phyloP scores from a whole-genome alignment of 2,888 invertebrate species.

The Synanthedon myopaeformis region DNA sequence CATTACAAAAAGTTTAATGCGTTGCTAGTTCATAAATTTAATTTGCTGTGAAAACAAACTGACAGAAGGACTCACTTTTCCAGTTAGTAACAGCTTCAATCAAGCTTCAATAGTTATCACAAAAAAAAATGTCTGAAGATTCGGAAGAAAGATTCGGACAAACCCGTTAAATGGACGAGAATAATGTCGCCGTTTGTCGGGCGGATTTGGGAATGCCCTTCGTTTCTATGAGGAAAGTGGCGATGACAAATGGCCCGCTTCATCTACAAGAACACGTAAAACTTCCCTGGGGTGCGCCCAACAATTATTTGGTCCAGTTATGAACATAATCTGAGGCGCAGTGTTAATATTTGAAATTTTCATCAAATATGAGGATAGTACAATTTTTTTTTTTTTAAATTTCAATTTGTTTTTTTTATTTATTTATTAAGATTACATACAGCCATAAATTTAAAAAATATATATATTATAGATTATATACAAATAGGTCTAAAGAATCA shows the following conservation, averaged over 20 bases:
- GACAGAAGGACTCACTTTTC: not conserved
- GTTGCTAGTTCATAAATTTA: too few species aligned
- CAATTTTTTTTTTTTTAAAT: too few species aligned
- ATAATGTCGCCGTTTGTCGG: not conserved
- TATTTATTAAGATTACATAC: too few species aligned
- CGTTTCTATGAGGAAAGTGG: slow-evolving; percentile 12
- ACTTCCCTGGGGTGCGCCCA: slow-evolving; percentile 12
- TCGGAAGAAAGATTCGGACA: not conserved
- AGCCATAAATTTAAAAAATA: too few species aligned
- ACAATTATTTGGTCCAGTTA: not conserved
- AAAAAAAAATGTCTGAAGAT: not conserved
- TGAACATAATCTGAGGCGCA: too few species aligned
- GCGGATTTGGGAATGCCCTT: slow-evolving; percentile 11
- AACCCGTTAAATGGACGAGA: slow-evolving; percentile 2
- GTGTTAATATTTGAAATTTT: too few species aligned
- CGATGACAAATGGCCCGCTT: slow-evolving; percentile 31
- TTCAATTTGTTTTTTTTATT: too few species aligned
- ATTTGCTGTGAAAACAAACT: too few species aligned
- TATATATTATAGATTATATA: too few species aligned
- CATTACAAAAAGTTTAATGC: too few species aligned
- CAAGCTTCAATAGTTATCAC: not conserved
- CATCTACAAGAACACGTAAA: slow-evolving; percentile 21
- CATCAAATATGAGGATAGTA: too few species aligned
- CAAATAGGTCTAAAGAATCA: too few species aligned
- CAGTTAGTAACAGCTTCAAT: not conserved